phyloP scores from a whole-genome alignment of 2,888 invertebrate genomes.

The Siphonodentalium dalli region DNA sequence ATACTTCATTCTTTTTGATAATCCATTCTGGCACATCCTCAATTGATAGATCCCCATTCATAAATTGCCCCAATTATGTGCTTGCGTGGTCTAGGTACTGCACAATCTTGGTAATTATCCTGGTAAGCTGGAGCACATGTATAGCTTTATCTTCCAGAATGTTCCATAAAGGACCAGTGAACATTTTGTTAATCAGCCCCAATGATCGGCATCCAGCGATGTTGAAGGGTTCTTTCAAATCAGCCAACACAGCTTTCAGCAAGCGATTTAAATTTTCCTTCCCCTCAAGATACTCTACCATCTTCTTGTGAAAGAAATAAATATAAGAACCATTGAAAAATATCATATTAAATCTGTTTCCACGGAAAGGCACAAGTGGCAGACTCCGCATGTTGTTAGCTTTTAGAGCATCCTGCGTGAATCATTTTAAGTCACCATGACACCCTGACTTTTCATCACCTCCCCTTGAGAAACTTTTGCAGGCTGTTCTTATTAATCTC shows the following conservation, averaged over 20 bases:
- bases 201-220: slow-evolving; percentile 3
- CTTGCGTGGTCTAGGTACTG: no score
- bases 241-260: not conserved
- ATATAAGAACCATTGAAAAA: slow-evolving; percentile 26
- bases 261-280: not conserved
- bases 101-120: no score
- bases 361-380: slow-evolving; percentile 16
- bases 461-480: no score
- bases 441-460: slow-evolving; percentile 24
- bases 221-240: not conserved
- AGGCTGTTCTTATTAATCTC: no score
- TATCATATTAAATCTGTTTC: slow-evolving; percentile 26
- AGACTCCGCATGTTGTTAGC: slow-evolving; percentile 9
- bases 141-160: not conserved
- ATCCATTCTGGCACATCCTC: no score
- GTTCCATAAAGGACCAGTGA: slow-evolving; percentile 3
- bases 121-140: no score
- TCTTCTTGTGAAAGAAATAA: slow-evolving; percentile 18
- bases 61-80: no score
- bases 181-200: not conserved
- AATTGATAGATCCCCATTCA: no score
- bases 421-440: slow-evolving; percentile 18
- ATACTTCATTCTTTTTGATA: no score
- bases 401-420: slow-evolving; percentile 12
- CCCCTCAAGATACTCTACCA: slow-evolving; percentile 11